Conservation (phyloP, 2,113 vertebrate species). For the Cygnus atratus region DNA sequence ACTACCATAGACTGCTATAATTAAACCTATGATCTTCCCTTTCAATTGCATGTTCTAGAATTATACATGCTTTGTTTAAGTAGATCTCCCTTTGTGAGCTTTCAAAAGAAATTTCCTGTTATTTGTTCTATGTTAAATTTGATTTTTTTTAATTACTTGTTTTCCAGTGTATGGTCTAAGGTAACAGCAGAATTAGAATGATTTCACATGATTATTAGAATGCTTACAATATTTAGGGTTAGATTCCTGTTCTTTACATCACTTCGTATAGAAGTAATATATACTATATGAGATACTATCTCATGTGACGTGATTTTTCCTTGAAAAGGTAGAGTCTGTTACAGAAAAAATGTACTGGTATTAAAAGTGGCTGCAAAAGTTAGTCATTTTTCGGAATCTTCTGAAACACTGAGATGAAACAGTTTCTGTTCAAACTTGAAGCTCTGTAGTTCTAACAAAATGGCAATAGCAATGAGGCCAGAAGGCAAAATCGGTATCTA, state of each 20-base stretch:
- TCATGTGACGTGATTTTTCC: background rate
- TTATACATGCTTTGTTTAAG: background rate
- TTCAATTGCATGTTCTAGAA: background rate
- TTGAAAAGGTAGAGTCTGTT: background rate
- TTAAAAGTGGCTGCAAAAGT: background rate
- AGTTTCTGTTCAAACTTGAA: background rate
- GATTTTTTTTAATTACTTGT: background rate
- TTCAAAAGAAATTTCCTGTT: background rate
- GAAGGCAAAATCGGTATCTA: background rate
- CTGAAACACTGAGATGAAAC: background rate
- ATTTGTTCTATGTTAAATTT: background rate
- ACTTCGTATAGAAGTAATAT: background rate
- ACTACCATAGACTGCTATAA: background rate
- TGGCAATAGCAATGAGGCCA: background rate
- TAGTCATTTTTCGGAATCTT: background rate
- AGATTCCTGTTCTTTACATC: background rate
- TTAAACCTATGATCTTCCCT: background rate
- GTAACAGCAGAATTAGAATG: background rate
- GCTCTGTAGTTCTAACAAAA: background rate
- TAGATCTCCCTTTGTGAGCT: background rate
- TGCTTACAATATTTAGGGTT: background rate
- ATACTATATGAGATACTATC: background rate
- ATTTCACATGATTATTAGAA: background rate
- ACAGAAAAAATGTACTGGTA: background rate
- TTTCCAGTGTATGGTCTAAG: background rate